A percentile compares a stretch with the other conserved stretches of the same genome.
These are phyloP conservation scores for Anadara kagoshimensis DNA, from an alignment of 1,140 invertebrate genomes.

Conservation along the genomic window DNA sequence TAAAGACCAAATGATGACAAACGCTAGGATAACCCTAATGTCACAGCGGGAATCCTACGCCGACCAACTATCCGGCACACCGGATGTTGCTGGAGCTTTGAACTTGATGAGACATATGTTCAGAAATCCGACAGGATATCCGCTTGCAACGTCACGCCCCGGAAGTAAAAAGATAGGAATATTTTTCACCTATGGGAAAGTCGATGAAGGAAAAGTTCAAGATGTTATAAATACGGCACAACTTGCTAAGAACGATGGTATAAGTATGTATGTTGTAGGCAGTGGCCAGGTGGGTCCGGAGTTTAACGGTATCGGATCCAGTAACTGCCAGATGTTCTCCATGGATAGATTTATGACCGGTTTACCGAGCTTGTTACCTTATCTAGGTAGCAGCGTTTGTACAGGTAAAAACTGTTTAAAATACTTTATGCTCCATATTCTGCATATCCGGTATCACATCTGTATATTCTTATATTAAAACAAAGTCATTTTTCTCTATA, in stretches of 20 bases:
- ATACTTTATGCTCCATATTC: too few relatives aligned
- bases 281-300: conserved; percentile 35
- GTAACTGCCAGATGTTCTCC: conserved; percentile 46
- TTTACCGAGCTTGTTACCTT: conserved; percentile 43
- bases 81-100: conserved; percentile 37
- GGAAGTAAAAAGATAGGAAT: conserved; percentile 45
- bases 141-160: conserved; percentile 15
- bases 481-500: too few relatives aligned
- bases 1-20: conserved; percentile 42
- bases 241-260: conserved; percentile 28
- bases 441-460: too few relatives aligned
- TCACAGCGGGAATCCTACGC: conserved; percentile 39
- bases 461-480: too few relatives aligned
- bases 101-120: conserved; percentile 50
- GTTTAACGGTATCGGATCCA: conserved; percentile 38
- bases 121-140: conserved; percentile 40
- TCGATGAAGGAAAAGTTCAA: conserved; percentile 9
- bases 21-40: conserved; percentile 47
- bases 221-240: conserved; percentile 21
- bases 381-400: conserved; percentile 50
- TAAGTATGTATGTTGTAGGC: conserved; percentile 46
- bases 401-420: conserved; percentile 25
- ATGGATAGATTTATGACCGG: conserved; percentile 48
- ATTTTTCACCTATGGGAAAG: conserved; percentile 42
- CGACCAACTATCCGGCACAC: conserved; percentile 26